Conservation (phyloP, 2,888 invertebrate genomes). For the Blera fallax region DNA sequence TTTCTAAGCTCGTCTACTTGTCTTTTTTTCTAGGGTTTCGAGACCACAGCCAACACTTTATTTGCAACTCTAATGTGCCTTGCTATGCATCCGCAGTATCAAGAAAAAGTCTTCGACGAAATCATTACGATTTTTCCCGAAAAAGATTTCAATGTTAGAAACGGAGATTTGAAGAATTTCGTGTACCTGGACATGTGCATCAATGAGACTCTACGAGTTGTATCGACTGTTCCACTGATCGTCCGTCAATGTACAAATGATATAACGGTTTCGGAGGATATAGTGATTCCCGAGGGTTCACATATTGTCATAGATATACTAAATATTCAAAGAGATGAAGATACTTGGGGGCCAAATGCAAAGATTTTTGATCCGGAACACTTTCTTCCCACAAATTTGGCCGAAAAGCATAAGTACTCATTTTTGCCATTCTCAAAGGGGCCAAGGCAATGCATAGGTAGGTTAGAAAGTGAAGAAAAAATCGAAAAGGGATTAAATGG, state of each 20-base stretch:
- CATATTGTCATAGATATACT: conserved; percentile 68
- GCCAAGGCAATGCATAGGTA: conserved; percentile 75
- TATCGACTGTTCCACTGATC: conserved; percentile 73
- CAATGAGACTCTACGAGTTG: conserved; percentile 74
- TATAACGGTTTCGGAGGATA: conserved; percentile 47
- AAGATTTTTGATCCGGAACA: conserved; percentile 74
- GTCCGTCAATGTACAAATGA: conserved; percentile 63
- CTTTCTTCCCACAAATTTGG: conserved; percentile 73
- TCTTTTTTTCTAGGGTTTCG: conserved; percentile 72
- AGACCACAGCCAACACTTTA: conserved; percentile 74
- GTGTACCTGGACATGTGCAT: conserved; percentile 74
- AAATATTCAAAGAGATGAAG: conserved; percentile 73
- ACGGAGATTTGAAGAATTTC: conserved; percentile 71
- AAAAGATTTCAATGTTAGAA: conserved; percentile 69
- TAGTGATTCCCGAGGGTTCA: conserved; percentile 68
- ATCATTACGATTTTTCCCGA: conserved; percentile 74
- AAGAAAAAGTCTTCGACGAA: conserved; percentile 75
- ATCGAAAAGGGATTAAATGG: background rate
- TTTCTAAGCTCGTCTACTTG: background rate
- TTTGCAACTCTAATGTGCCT: conserved; percentile 75
- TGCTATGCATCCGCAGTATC: conserved; percentile 74
- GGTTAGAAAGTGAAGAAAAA: background rate
- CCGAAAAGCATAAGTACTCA: conserved; percentile 69
- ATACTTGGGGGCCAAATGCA: conserved; percentile 75
- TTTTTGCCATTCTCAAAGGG: conserved; percentile 77